Percentiles rank a stretch among this genome's conserved stretches.
Evolutionary conservation across 2,113 vertebrate species (phyloP).

Genomic region (Numenius arquata): DNA sequence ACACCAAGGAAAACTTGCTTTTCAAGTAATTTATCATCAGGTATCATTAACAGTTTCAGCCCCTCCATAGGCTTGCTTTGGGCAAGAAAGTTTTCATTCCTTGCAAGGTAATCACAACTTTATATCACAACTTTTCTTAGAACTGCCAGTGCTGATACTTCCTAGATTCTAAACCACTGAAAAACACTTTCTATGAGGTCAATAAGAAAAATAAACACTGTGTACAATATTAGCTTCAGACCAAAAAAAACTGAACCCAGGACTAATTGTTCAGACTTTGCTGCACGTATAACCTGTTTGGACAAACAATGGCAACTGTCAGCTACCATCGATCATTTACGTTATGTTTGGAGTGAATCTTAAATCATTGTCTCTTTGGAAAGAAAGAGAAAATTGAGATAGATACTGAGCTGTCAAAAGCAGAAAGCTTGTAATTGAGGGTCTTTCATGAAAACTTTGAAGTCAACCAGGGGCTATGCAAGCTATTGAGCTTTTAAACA

Average conservation of each 20-base stretch:
- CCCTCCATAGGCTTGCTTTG: neutral
- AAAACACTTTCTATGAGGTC: slow-evolving; percentile 27
- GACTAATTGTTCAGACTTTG: slow-evolving; percentile 58
- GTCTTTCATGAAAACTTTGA: slow-evolving; percentile 43
- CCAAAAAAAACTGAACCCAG: slow-evolving; percentile 47
- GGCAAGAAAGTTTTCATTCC: neutral
- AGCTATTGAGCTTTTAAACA: neutral
- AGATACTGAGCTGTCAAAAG: slow-evolving; percentile 62
- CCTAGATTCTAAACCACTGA: neutral
- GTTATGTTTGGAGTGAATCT: slow-evolving; percentile 47
- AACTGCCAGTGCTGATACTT: neutral
- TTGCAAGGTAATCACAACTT: neutral
- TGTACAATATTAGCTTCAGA: slow-evolving; percentile 36
- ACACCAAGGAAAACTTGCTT: neutral
- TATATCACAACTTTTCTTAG: neutral
- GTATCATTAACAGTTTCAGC: neutral
- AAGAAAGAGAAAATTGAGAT: slow-evolving; percentile 71
- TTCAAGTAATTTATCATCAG: neutral
- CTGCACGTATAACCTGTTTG: slow-evolving; percentile 37
- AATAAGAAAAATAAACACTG: slow-evolving; percentile 26
- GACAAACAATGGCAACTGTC: slow-evolving; percentile 67
- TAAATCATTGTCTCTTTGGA: slow-evolving; percentile 73
- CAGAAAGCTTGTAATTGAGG: slow-evolving; percentile 57
- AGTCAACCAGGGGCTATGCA: neutral
- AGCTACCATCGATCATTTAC: slow-evolving; percentile 68